Evolutionary conservation across 1,140 invertebrate species (phyloP), one percentile per base, ranked within the genome.

Genomic region (Carcinoscorpius rotundicauda): DNA sequence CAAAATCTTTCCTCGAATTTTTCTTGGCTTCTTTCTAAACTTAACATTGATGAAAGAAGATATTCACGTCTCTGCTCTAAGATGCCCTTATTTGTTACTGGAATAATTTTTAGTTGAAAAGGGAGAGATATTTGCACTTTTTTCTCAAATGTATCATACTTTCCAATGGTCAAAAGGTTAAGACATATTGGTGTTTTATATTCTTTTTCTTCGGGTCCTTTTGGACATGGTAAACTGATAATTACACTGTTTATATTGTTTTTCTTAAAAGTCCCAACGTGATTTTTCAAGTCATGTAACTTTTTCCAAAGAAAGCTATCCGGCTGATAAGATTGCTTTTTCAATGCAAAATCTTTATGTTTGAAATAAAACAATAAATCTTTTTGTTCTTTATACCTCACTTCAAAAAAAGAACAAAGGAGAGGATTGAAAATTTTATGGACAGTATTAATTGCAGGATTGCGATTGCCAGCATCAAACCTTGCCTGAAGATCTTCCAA

Each of bases 271-370:
- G 67, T 60, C 3, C 64, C 67, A 8, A 66, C 59, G 51, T 68
- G 64, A 9, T 58, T 61, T 51, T 68, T 62, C 29, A 68, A 53
- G 51, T 68, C 63, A 29, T 68, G 64, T n/a, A 68, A 53, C 10
- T 68, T 68, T 55, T 66, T 63, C 67, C 67, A 68, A 5, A 68
- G 51, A 4, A 62, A 64, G 62, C 64, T 60, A 49, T 68, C 67
- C 2, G 66, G 60, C 9, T 68, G 64, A 49, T 68, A 64, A 4
- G 66, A 57, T 50, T 68, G 67, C 8, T 68, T 60, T 10, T 64
- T 64, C 51, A 68, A 63, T n/a, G 57, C 49, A 6, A 55, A 61
- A 51, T 68, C 67, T 64, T 68, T 63, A 55, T 65, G 61, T 48
- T 63, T 59, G 49, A 68, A 55, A n/a, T 64, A 55, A 51, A 61